Evolutionary conservation across 2,113 vertebrate species (phyloP), one percentile per base, ranked within the genome.

Genomic region (Laticauda laticaudata): DNA sequence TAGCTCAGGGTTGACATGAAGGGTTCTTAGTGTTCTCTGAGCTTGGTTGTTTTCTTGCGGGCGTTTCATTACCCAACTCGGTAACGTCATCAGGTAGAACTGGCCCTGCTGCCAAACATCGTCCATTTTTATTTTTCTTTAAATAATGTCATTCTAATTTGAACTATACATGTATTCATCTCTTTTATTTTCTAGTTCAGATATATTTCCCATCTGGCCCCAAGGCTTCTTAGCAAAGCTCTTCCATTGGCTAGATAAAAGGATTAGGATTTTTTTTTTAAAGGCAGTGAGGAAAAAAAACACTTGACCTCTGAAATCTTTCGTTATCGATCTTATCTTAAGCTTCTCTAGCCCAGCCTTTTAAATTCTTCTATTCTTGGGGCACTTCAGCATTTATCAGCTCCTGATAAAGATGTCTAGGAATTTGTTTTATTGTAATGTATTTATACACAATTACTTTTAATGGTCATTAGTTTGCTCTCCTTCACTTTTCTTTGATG

Each of bases 261-360:
- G 91, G 48, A 34, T 94, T 69, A 21, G 8, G 24, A 34, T 2
- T 91, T n/a, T 92, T 43, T 45, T 45, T 1, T 8, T 2, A 92
- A 61, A 26, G 34, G 53, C 23, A n/a, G 29, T 93, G 96, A 96
- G 96, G 95, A 95, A 8, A 48, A 48, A 95, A 89, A 53, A 86
- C 94, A 94, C 96, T 96, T 95, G 95, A 90, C 95, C 96, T 90
- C 93, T 54, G 92, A 95, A 96, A 94, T 94, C 91, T 91, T 95
- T 94, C 95, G 94, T 95, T 95, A 94, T 97, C 96, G 95, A 75
- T 94, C 95, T 95, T 97, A 96, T 96, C 96, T 95, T 92, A 81
- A 75, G 51, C 88, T 11, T 59, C 91, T 92, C 95, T 24, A 95
- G 94, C 95, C 89, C 95, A 93, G 93, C 26, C 91, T 94, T 94